phyloP scores from a whole-genome alignment of 2,888 invertebrate species.

The Perithous albicinctus region DNA sequence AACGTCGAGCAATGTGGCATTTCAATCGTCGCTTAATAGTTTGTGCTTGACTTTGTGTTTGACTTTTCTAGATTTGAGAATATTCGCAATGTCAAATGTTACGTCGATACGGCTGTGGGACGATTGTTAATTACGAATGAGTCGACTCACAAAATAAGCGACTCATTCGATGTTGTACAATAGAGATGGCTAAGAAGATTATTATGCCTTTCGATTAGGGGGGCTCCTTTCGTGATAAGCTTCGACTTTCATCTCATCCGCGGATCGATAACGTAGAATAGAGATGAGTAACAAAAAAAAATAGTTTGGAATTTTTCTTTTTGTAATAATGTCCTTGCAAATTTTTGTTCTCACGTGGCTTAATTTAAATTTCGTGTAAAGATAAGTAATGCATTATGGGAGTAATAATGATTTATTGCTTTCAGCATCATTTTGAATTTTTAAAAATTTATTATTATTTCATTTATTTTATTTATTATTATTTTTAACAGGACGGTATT shows the following conservation, averaged over 20 bases:
- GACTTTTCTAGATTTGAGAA: background rate
- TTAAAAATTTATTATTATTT: too few species aligned
- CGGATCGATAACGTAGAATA: too few species aligned
- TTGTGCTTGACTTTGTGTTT: background rate
- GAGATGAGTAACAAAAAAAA: too few species aligned
- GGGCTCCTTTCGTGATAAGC: background rate
- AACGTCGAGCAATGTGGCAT: background rate
- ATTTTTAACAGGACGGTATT: too few species aligned
- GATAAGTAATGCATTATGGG: too few species aligned
- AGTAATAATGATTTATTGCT: too few species aligned
- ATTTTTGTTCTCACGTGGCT: too few species aligned
- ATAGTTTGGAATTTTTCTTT: too few species aligned
- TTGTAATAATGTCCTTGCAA: too few species aligned
- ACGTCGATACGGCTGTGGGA: background rate
- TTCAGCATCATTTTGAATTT: too few species aligned
- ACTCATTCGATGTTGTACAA: constrained; percentile 21
- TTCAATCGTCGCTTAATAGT: background rate
- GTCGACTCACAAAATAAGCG: background rate
- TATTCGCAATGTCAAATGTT: background rate
- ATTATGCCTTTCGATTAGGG: background rate
- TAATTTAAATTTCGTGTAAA: too few species aligned
- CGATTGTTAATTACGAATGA: background rate
- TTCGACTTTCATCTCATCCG: background rate
- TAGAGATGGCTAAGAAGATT: constrained; percentile 13
- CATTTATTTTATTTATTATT: too few species aligned